Conservation (phyloP, 2,797 vertebrate species). For the Pelodytes ibericus region DNA sequence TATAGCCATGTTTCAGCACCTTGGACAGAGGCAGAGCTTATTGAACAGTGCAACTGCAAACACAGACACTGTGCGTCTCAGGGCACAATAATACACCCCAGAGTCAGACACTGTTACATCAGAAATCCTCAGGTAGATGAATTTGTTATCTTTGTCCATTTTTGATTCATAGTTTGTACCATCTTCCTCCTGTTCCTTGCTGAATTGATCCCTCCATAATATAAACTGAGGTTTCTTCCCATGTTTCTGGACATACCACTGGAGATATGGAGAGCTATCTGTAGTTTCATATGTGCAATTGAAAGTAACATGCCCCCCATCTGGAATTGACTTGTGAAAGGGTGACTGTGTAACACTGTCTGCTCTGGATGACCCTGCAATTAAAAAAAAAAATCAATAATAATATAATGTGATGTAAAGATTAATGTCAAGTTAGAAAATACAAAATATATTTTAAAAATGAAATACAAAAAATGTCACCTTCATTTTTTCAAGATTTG, state of each 20-base stretch:
- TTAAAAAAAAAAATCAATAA: background rate
- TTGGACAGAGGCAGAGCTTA: background rate
- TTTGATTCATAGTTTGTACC: background rate
- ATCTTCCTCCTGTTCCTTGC: background rate
- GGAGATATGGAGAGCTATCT: background rate
- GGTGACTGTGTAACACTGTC: background rate
- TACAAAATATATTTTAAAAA: background rate
- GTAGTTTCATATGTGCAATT: constrained; percentile 6
- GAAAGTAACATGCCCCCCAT: background rate
- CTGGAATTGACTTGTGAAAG: background rate
- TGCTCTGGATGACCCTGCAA: background rate
- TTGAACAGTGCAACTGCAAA: background rate
- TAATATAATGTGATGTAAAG: background rate
- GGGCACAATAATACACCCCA: constrained; percentile 29
- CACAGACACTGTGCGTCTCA: constrained; percentile 19
- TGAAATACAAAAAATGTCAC: background rate
- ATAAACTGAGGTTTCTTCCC: background rate
- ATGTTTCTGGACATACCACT: constrained; percentile 14
- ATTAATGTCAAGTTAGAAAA: background rate
- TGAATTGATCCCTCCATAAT: background rate
- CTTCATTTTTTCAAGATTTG: background rate
- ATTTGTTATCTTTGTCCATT: constrained; percentile 1
- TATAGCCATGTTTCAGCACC: background rate
- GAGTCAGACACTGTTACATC: constrained; percentile 16
- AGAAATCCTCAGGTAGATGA: background rate